These are phyloP conservation scores for Antechinus stuartii DNA, from an alignment of 2,113 vertebrate genomes.

Conservation along the genomic window DNA sequence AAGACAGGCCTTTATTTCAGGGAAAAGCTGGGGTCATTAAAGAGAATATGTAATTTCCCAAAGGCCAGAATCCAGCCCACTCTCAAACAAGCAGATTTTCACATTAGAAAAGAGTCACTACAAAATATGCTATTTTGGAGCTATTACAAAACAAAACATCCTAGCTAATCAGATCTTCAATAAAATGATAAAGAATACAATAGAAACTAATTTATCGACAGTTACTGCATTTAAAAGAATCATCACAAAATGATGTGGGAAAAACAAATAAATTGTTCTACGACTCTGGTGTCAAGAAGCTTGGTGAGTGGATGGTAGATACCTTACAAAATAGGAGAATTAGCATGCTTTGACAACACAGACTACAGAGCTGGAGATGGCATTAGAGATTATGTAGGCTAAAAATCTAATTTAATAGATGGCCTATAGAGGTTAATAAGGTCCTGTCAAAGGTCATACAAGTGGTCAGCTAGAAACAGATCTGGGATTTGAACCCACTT, in stretches of 20 bases:
- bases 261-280: neutral
- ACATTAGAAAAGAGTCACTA: slow-evolving; percentile 33
- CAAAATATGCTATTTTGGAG: neutral
- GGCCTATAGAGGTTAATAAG: neutral
- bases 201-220: neutral
- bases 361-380: neutral
- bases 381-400: neutral
- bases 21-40: neutral
- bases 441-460: neutral
- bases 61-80: neutral
- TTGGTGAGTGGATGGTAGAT: neutral
- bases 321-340: neutral
- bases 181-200: slow-evolving; percentile 40
- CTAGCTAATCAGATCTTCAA: slow-evolving; percentile 28
- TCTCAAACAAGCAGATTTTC: neutral
- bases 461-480: neutral
- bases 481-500: neutral
- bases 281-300: slow-evolving; percentile 28
- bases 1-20: neutral
- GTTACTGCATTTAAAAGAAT: slow-evolving; percentile 48
- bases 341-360: slow-evolving; percentile 9
- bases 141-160: slow-evolving; percentile 12
- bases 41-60: neutral
- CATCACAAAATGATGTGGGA: slow-evolving; percentile 12
- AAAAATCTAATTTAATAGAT: neutral